Evolutionary conservation across 1,140 invertebrate species (phyloP).

Genomic region (Penaeus japonicus): DNA sequence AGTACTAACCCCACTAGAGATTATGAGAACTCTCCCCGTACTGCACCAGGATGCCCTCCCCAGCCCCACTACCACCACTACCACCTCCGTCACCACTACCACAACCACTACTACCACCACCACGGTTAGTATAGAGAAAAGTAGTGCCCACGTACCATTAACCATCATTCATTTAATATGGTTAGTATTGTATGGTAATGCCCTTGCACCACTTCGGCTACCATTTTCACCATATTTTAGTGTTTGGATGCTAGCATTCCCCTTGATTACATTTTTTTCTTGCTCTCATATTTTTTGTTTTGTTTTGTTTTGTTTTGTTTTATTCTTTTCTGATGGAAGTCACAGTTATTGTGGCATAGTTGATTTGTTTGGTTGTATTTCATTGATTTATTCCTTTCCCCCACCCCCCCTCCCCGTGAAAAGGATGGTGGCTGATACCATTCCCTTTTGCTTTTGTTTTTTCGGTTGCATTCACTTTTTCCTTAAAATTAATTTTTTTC

Average conservation of each 20-base stretch:
- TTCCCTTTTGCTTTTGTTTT: no score
- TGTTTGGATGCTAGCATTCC: background rate
- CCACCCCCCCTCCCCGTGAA: no score
- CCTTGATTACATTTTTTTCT: background rate
- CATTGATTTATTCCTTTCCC: no score
- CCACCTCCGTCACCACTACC: conserved; percentile 42
- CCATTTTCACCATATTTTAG: background rate
- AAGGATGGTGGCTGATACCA: no score
- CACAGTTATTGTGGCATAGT: no score
- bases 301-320: no score
- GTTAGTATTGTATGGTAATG: conserved; percentile 32
- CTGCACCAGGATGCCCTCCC: conserved; percentile 58
- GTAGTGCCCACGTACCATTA: conserved; percentile 44
- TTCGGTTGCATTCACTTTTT: no score
- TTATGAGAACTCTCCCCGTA: conserved; percentile 58
- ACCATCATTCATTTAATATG: conserved; percentile 22
- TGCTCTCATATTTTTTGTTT: background rate
- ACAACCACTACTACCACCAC: conserved; percentile 52
- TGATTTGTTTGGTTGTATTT: no score
- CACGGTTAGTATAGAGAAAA: conserved; percentile 53
- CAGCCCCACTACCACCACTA: conserved; percentile 48
- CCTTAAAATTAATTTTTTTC: no score
- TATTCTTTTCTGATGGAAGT: no score
- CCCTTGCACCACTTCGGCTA: background rate
- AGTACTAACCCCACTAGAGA: conserved; percentile 58